phyloP scores from a whole-genome alignment of 2,797 vertebrate genomes.

The Acanthis flammea region DNA sequence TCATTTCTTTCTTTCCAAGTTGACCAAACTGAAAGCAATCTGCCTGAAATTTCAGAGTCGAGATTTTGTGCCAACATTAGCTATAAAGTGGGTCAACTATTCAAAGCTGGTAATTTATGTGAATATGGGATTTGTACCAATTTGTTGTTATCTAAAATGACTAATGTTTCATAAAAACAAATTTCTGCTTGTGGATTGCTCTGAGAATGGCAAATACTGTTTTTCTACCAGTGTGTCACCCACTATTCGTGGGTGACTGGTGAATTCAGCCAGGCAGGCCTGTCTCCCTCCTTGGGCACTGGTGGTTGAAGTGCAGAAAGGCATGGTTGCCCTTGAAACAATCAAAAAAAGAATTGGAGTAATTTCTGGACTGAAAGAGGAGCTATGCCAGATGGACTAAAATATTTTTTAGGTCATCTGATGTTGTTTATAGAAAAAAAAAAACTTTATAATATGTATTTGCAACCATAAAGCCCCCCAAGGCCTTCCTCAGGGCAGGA shows the following conservation, averaged over 20 bases:
- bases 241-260: accelerated
- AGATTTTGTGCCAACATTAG: conserved; percentile 36
- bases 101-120: conserved; percentile 32
- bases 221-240: accelerated
- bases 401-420: background rate
- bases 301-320: background rate
- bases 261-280: background rate
- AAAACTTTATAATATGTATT: background rate
- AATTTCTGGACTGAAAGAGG: background rate
- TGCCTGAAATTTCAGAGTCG: conserved; percentile 45
- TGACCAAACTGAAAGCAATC: conserved; percentile 44
- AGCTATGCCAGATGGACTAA: background rate
- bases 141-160: conserved; percentile 44
- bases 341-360: background rate
- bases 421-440: background rate
- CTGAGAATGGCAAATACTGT: background rate
- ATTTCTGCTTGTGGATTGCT: background rate
- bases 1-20: background rate
- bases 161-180: conserved; percentile 41
- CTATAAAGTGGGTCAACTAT: conserved; percentile 47
- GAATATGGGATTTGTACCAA: background rate
- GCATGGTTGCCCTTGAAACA: background rate
- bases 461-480: background rate
- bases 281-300: background rate
- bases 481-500: background rate